Base-by-base conservation (phyloP, 2,888 invertebrate genomes). In the Emesis russula region DNA sequence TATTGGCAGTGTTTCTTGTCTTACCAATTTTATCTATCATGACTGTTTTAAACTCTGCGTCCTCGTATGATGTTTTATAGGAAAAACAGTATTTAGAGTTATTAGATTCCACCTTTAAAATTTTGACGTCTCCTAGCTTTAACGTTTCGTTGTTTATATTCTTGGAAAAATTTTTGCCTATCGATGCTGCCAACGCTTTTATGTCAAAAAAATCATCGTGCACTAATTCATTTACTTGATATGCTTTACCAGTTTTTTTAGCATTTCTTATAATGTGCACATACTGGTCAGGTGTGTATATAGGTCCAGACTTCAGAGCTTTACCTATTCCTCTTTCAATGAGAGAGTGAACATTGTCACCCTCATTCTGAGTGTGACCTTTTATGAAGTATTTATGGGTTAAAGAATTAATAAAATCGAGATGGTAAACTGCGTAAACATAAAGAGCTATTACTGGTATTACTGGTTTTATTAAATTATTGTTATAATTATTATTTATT, bases 161-260 rank as follows among this genome's bases (percentile, higher is more conserved):
- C 44, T 44, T 44, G 13, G 13, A 44, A 44, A 44, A 44, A 13
- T 44, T 11, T 44, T 44, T 44, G 1, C 44, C 13, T 13, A 44
- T 44, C 11, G 44, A 13, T 44, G 44, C 13, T 3, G 44, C 44
- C 53, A 81, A 18, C 33, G 15, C 71, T 81, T 81, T 81, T 81
- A 81, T 25, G 36, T 81, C 38, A 25, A 36, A 81, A 81, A 58
- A 81, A 38, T 73, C 73, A 44, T 81, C 63, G 76, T 81, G 63
- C n/a, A 71, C 18, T 58, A 85, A 33, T 44, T 85, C 36, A 48
- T 73, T 36, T 44, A 78, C 63, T 41, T 66, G 36, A 78, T 41
- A 78, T 66, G 78, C 66, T 66, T 78, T 68, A 15, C 68, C 78
- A 78, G 78, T 78, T 63, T 78, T 78, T 66, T 78, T 78, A 3